Evolutionary conservation across 2,113 vertebrate species (phyloP).

Genomic region (Semicossyphus pulcher): DNA sequence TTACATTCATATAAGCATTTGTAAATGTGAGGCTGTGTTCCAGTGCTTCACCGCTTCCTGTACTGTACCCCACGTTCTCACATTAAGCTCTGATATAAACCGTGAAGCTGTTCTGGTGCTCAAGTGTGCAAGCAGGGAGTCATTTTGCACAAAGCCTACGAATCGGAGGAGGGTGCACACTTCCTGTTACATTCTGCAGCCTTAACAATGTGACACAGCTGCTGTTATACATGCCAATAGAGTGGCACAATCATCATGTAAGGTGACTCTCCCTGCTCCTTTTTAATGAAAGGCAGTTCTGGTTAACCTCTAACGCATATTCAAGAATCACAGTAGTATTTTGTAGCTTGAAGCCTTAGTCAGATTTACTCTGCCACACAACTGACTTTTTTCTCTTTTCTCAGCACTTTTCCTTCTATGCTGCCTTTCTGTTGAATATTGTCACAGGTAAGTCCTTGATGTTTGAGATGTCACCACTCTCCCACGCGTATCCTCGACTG

Average conservation of each 20-base stretch:
- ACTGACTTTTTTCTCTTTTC: background rate
- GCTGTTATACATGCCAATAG: background rate
- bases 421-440: background rate
- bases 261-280: no score
- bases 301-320: background rate
- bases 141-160: background rate
- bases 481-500: background rate
- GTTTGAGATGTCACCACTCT: background rate
- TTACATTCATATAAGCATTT: background rate
- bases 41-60: background rate
- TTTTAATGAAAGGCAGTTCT: background rate
- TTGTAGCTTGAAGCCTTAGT: no score
- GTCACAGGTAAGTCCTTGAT: background rate
- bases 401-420: background rate
- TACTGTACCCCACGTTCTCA: background rate
- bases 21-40: background rate
- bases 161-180: conserved; percentile 17
- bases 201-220: conserved; percentile 21
- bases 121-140: background rate
- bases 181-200: conserved; percentile 38
- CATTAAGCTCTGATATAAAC: background rate
- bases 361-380: background rate
- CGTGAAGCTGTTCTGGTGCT: background rate
- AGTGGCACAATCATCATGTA: conserved; percentile 27
- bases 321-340: no score